Evolutionary conservation across 2,888 invertebrate species (phyloP).

Genomic region (Drosophila conformis): DNA sequence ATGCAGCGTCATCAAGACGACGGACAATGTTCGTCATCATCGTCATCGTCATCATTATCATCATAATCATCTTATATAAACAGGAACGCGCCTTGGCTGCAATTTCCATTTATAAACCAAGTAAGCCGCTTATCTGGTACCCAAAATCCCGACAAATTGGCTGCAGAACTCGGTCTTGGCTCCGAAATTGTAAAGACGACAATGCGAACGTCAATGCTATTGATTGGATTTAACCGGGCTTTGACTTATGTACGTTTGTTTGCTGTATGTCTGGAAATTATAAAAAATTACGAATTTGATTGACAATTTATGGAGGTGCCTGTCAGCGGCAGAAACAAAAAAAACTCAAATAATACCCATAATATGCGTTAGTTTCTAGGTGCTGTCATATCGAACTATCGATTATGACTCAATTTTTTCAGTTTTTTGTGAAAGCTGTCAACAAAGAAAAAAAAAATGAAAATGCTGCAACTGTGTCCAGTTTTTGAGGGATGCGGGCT

Average conservation of each 20-base stretch:
- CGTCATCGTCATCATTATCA: constrained; percentile 36
- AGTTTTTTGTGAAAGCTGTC: constrained; percentile 45
- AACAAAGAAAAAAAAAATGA: constrained; percentile 22
- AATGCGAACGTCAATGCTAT: constrained; percentile 72
- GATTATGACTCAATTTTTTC: constrained; percentile 67
- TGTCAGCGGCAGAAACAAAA: constrained; percentile 35
- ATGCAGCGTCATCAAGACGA: constrained; percentile 68
- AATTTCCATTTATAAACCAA: constrained; percentile 77
- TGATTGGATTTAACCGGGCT: constrained; percentile 61
- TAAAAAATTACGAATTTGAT: constrained; percentile 58
- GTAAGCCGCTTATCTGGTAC: constrained; percentile 76
- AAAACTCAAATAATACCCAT: constrained; percentile 31
- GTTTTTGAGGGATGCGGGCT: constrained; percentile 50
- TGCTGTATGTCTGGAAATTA: constrained; percentile 43
- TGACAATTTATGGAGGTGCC: constrained; percentile 59
- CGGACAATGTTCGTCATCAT: constrained; percentile 25
- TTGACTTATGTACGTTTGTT: constrained; percentile 25
- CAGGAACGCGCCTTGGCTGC: constrained; percentile 72
- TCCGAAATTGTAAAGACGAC: constrained; percentile 38
- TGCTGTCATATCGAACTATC: constrained; percentile 58
- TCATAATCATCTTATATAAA: constrained; percentile 66
- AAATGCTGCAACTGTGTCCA: constrained; percentile 46
- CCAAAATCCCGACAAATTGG: constrained; percentile 76
- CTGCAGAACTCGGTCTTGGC: constrained; percentile 44
- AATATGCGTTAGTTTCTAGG: constrained; percentile 42